Conservation (phyloP, 2,888 invertebrate species). For the Hemaris fuciformis region DNA sequence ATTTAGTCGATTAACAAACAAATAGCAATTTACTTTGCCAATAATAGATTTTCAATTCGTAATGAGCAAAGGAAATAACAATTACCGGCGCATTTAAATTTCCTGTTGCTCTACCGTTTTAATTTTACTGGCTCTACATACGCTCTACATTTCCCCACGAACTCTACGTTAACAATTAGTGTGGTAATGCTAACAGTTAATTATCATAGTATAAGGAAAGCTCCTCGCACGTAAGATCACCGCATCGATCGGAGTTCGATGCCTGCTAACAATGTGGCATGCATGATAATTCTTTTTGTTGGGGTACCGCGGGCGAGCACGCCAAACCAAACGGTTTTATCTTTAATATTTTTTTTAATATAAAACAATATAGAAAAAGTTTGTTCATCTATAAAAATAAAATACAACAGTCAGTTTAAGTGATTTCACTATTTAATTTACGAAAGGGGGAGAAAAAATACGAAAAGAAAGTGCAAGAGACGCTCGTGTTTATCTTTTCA, state of each 20-base stretch:
- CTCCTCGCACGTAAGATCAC: slow-evolving; percentile 14
- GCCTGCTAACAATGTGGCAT: slow-evolving; percentile 14
- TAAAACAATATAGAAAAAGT: too few relatives aligned
- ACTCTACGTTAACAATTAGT: slow-evolving; percentile 28
- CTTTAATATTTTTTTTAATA: background rate
- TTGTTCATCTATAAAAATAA: too few relatives aligned
- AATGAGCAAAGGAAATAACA: background rate
- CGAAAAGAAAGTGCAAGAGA: too few relatives aligned
- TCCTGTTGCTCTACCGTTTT: background rate
- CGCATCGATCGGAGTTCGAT: slow-evolving; percentile 20
- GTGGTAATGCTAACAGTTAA: slow-evolving; percentile 26
- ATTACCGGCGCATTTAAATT: background rate
- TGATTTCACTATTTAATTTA: too few relatives aligned
- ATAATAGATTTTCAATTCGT: background rate
- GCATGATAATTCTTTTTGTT: slow-evolving; percentile 14
- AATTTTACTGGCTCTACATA: background rate
- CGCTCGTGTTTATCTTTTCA: too few relatives aligned
- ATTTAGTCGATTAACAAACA: background rate
- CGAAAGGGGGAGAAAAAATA: too few relatives aligned
- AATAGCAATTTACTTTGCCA: background rate
- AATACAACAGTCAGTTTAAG: too few relatives aligned
- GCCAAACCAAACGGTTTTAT: background rate
- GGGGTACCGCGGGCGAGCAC: background rate
- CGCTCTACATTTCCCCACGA: slow-evolving; percentile 21
- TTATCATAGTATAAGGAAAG: slow-evolving; percentile 25